These are phyloP conservation scores for Cyrtonyx montezumae DNA, from an alignment of 2,113 vertebrate genomes.

Conservation along the genomic window DNA sequence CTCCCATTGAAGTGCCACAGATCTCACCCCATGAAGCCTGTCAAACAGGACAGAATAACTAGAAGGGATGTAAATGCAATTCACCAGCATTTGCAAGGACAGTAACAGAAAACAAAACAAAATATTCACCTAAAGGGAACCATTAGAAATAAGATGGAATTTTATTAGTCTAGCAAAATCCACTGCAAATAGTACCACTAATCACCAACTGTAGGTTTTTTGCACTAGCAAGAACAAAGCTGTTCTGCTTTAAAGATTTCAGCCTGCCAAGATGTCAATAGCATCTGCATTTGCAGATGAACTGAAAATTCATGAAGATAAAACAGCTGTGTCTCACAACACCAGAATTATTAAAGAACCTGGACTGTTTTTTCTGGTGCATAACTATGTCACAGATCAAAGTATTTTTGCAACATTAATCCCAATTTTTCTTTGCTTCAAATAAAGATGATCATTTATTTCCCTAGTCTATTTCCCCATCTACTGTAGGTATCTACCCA, in stretches of 20 bases:
- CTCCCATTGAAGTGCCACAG: background rate
- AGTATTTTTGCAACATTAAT: background rate
- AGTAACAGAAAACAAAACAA: background rate
- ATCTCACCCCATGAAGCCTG: background rate
- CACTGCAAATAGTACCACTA: constrained; percentile 38
- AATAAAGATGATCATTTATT: rapidly evolving
- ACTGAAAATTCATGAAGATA: background rate
- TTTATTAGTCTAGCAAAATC: constrained; percentile 43
- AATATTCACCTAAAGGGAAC: constrained; percentile 23
- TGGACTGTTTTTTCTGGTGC: background rate
- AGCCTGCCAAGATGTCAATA: constrained; percentile 1
- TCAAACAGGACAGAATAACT: background rate
- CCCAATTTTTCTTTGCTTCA: background rate
- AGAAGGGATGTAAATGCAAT: background rate
- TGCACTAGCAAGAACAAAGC: background rate
- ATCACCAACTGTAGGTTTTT: constrained; percentile 32
- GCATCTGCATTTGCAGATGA: background rate
- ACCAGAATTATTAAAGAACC: background rate
- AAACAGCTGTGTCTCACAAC: background rate
- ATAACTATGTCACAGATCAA: background rate
- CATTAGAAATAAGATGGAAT: constrained; percentile 6
- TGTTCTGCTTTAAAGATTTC: constrained; percentile 10
- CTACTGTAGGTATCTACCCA: background rate
- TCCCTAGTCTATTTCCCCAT: background rate
- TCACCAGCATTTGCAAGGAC: background rate